phyloP scores from a whole-genome alignment of 2,113 vertebrate species.

The Orthonyx spaldingii region DNA sequence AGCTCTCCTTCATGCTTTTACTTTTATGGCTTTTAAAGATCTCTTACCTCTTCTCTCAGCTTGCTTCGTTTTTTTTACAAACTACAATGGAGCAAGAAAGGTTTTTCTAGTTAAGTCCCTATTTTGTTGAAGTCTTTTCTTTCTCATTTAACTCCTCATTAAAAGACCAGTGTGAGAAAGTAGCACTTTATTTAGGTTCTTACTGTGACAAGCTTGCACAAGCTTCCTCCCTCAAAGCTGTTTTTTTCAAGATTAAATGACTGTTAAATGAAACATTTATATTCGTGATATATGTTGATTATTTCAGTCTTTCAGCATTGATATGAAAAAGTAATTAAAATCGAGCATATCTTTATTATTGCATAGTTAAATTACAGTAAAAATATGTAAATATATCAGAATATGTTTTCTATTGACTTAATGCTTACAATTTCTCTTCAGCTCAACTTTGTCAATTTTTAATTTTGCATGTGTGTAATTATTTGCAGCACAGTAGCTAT shows the following conservation, averaged over 20 bases:
- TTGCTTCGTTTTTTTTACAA: not conserved
- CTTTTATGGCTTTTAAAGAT: slow-evolving; percentile 61
- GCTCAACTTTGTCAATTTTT: not conserved
- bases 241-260: not conserved
- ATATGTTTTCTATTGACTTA: not conserved
- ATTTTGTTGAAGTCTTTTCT: not conserved
- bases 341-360: not conserved
- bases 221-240: not conserved
- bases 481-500: not conserved
- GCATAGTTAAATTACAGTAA: not conserved
- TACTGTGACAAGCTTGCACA: not conserved
- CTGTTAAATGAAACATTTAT: not conserved
- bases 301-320: not conserved
- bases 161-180: not conserved
- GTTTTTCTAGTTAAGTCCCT: not conserved
- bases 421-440: not conserved
- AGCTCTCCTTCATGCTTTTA: slow-evolving; percentile 69
- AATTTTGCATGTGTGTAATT: not conserved
- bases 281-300: not conserved
- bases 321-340: not conserved
- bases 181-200: not conserved
- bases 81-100: not conserved
- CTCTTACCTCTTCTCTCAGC: slow-evolving; percentile 16
- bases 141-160: not conserved
- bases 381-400: not conserved